A percentile compares a stretch with the other conserved stretches of the same genome.
These are phyloP conservation scores for Microtus pennsylvanicus DNA, from an alignment of 2,113 vertebrate species.

Conservation along the genomic window DNA sequence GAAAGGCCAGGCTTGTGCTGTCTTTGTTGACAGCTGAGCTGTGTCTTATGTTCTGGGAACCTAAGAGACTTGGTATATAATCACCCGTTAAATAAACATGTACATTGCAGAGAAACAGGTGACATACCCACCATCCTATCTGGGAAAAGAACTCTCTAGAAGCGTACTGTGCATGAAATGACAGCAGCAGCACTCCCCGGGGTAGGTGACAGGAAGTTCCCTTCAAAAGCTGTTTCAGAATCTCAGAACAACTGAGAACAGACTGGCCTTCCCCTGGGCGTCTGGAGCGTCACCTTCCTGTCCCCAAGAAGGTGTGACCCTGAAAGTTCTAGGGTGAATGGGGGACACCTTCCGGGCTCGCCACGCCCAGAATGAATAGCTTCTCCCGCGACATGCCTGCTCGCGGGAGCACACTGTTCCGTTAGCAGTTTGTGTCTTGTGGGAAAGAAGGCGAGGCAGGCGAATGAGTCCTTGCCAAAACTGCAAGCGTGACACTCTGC, in stretches of 20 bases:
- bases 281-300: background rate
- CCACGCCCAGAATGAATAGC: conserved; percentile 53
- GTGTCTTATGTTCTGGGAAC: background rate
- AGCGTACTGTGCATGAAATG: fast-evolving
- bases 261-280: conserved; percentile 52
- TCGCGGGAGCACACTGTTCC: conserved; percentile 73
- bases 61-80: background rate
- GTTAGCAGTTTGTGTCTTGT: conserved; percentile 69
- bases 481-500: conserved; percentile 30
- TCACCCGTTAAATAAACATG: background rate
- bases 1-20: fast-evolving
- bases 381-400: conserved; percentile 47
- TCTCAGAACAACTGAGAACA: background rate
- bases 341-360: conserved; percentile 65
- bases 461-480: conserved; percentile 69
- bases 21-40: background rate
- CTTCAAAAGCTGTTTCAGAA: background rate
- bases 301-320: conserved; percentile 57
- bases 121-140: background rate
- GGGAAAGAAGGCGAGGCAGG: conserved; percentile 68
- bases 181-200: background rate
- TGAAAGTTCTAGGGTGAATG: conserved; percentile 61
- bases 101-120: background rate
- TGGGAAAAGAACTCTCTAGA: background rate
- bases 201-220: background rate